Base-by-base conservation (phyloP, 2,888 invertebrate genomes). In the Silvanus unidentatus region DNA sequence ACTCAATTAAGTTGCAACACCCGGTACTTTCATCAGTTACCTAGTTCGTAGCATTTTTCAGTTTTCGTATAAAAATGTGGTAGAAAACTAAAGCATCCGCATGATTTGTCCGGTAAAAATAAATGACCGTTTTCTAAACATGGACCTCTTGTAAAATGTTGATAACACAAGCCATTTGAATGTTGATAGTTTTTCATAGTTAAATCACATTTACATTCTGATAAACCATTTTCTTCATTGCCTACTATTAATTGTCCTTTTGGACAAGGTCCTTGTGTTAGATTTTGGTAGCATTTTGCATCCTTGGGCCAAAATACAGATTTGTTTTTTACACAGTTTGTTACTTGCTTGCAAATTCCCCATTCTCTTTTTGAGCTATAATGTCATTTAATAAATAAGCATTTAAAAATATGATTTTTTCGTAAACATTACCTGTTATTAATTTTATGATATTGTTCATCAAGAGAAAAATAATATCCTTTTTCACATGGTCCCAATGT, bases 131-230 rank as follows among this genome's bases (percentile, higher is more conserved):
- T 76, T 53, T 82, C 81, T 44, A 80, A 79, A 62, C 91, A 91
- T 0, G 90, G 90, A 0, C 91, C 91, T 52, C 78, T 76, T 0
- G 88, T 85, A 68, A 83, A 89, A 64, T 88, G 87, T 53, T 87
- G 83, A 65, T 87, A 85, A 63, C 91, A 91, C 1, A 84, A 80
- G n/a, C 81, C 77, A 5, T 68, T 75, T 68, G 70, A 48, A 22
- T 22, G 8, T 8, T 22, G 22, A 22, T 22, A 5, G 8, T 22
- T 22, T 5, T 22, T 3, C 8, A 22, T 5, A 5, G 3, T 22
- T 22, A 8, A 22, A 22, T 22, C 59, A 50, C 68, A 70, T 68
- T 72, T 77, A 65, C 90, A 90, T 50, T 78, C 77, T 0, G 86
- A 80, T 9, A 88, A 66, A 3, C 78, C 78, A 22, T 49, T 46